Evolutionary conservation across 2,888 invertebrate genomes (phyloP).

Genomic region (Allophyes oxyacanthae): DNA sequence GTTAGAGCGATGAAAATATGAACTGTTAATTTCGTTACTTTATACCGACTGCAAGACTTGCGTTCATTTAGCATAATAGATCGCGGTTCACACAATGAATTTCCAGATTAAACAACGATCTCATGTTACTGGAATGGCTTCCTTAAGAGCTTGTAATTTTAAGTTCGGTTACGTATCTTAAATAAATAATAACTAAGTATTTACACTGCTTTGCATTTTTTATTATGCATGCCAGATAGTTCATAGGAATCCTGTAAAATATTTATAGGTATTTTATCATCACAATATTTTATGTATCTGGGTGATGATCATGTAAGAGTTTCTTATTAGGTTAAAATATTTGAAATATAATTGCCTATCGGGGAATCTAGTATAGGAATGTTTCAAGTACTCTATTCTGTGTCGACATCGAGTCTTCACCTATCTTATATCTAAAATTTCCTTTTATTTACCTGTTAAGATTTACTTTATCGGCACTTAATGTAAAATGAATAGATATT

Average conservation of each 20-base stretch:
- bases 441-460: slow-evolving; percentile 1
- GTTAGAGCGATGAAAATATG: slow-evolving; percentile 73
- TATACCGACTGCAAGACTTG: slow-evolving; percentile 74
- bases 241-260: slow-evolving; percentile 82
- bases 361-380: slow-evolving; percentile 23
- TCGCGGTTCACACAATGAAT: slow-evolving; percentile 79
- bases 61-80: slow-evolving; percentile 82
- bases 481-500: too few relatives aligned
- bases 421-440: slow-evolving; percentile 27
- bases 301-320: slow-evolving; percentile 26
- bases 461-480: too few relatives aligned
- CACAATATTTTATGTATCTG: slow-evolving; percentile 34
- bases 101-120: slow-evolving; percentile 75
- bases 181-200: slow-evolving; percentile 72
- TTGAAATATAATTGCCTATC: slow-evolving; percentile 14
- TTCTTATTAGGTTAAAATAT: slow-evolving; percentile 22
- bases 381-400: slow-evolving; percentile 12
- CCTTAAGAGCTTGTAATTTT: slow-evolving; percentile 83
- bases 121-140: slow-evolving; percentile 87
- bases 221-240: slow-evolving; percentile 87
- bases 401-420: slow-evolving; percentile 30
- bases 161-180: slow-evolving; percentile 75
- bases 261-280: slow-evolving; percentile 53
- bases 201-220: slow-evolving; percentile 88
- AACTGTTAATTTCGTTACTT: slow-evolving; percentile 59